Percentiles rank a stretch among this genome's conserved stretches.
These are phyloP conservation scores for Ennomos erosarius DNA, from an alignment of 2,888 invertebrate genomes.

Conservation along the genomic window DNA sequence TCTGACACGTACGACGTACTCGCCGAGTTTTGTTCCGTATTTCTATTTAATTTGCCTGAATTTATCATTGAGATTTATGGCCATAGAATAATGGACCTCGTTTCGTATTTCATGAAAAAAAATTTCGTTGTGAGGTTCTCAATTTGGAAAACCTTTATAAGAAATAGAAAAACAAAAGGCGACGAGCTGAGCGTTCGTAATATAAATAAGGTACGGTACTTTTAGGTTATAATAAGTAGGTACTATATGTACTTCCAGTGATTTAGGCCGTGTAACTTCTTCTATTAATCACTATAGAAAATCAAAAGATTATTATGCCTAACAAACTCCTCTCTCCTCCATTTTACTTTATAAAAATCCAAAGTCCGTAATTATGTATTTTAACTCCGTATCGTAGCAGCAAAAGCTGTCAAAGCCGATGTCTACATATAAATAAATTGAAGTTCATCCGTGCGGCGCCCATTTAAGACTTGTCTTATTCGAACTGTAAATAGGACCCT, in stretches of 20 bases:
- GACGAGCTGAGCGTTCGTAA: too few species aligned
- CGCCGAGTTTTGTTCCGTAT: conserved; percentile 37
- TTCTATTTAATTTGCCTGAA: conserved; percentile 32
- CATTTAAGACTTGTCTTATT: conserved; percentile 64
- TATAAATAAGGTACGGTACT: too few species aligned
- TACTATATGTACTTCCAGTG: too few species aligned
- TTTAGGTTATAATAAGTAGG: too few species aligned
- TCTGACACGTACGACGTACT: conserved; percentile 61
- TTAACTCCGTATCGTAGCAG: conserved; percentile 13
- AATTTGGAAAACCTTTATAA: neutral
- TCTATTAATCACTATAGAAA: too few species aligned
- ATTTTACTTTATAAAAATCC: neutral
- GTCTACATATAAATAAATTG: conserved; percentile 63
- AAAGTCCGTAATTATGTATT: neutral
- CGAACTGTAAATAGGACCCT: conserved; percentile 68
- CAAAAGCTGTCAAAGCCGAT: conserved; percentile 50
- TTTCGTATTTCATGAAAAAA: conserved; percentile 5
- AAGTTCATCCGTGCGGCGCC: conserved; percentile 66
- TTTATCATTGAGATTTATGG: conserved; percentile 29
- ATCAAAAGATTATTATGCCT: too few species aligned
- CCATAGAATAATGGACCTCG: conserved; percentile 8
- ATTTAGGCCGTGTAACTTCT: too few species aligned
- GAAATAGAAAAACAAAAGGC: too few species aligned
- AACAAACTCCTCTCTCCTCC: too few species aligned
- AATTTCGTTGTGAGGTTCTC: too few species aligned